These are phyloP conservation scores for Caiman crocodilus DNA, from an alignment of 2,797 vertebrate species.

Conservation along the genomic window DNA sequence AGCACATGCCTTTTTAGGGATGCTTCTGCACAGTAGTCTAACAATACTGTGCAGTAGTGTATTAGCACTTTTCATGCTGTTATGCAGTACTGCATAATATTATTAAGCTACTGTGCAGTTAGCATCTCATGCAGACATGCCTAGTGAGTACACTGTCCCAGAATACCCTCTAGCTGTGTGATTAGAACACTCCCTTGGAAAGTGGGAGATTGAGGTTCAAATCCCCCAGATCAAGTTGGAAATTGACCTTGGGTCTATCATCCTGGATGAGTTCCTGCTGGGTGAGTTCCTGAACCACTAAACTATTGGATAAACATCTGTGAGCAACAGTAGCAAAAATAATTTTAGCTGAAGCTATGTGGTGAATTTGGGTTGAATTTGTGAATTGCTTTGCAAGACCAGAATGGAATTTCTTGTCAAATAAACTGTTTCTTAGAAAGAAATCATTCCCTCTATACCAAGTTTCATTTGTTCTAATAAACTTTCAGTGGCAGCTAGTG, in stretches of 20 bases:
- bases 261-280: background rate
- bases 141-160: no score
- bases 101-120: no score
- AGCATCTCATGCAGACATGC: no score
- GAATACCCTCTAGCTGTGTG: no score
- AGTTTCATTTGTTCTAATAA: background rate
- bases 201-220: background rate
- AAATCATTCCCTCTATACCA: no score
- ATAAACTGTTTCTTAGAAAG: no score
- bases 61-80: no score
- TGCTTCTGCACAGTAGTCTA: no score
- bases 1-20: no score
- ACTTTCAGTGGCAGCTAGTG: background rate
- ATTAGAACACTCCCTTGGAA: background rate
- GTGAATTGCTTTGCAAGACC: background rate
- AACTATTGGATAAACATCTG: background rate
- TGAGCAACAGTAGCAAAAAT: background rate
- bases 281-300: background rate
- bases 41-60: no score
- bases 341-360: background rate
- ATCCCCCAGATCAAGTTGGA: background rate
- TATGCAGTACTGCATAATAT: no score
- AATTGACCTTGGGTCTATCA: background rate
- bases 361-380: background rate
- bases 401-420: background rate